Base-by-base conservation (phyloP, 2,113 vertebrate genomes). In the Nothocercus julius region DNA sequence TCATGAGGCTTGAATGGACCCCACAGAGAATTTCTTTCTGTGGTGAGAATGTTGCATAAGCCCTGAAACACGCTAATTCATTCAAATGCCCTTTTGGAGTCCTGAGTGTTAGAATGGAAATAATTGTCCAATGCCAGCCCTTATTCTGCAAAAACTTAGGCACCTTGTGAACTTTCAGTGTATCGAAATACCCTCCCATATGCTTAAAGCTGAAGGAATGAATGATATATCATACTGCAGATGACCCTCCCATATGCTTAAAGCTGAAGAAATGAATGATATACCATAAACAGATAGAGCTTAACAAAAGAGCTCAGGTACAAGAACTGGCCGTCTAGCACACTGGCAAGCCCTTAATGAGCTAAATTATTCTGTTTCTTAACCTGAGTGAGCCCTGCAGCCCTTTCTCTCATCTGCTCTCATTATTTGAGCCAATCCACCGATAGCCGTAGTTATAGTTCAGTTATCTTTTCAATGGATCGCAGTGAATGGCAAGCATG, bases 171-270 rank as follows among this genome's bases (percentile, higher is more conserved):
- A 88, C 25, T 82, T 84, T 49, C 82, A 90, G 36, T 77, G 12
- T 47, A 18, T 61, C 45, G 79, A 75, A 70, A 6, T 11, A 66
- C 8, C 2, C 9, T 66, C 34, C 38, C 62, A 49, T 13, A 13
- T 36, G n/a, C 13, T n/a, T 78, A 30, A 88, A 83, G 27, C 49
- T 91, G 72, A 92, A 74, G 25, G 92, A 95, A 83, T 19, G 93
- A 66, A 34, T 42, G 9, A 72, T 78, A n/a, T 3, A 49, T 83
- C 69, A 32, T 63, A 70, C 12, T 53, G 34, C 18, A 21, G 49
- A n/a, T n/a, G n/a, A n/a, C n/a, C n/a, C n/a, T n/a, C n/a, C n/a
- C n/a, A n/a, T n/a, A n/a, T n/a, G n/a, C 12, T 32, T 78, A 28
- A 88, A 83, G 27, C 49, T 91, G 72, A 92, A 74, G 25, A 94